Base-by-base conservation (phyloP, 2,888 invertebrate genomes). In the Monoplex corrugatus region DNA sequence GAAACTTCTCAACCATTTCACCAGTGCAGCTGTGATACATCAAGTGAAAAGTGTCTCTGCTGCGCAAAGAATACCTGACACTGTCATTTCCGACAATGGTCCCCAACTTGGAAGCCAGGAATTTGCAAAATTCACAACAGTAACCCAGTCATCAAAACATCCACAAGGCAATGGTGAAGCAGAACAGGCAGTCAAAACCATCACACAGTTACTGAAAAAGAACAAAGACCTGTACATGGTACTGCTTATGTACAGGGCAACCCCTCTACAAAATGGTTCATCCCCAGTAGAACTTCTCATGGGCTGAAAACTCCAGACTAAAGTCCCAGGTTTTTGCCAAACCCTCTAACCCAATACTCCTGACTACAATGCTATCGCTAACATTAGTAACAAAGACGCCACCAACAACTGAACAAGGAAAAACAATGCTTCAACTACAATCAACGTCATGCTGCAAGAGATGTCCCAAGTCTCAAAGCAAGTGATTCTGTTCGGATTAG, bases 161-260 rank as follows among this genome's bases (percentile, higher is more conserved):
- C 86, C 40, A 45, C 87, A 87, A 75, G 63, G 43, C 75, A 75
- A 72, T 43, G 68, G 87, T 23, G 28, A 40, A 63, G 63, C 38
- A 35, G 38, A 86, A 13, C 35, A 28, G 50, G 57, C 57, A 32
- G 50, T 86, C 40, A 19, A 87, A 38, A 68, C 87, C 28, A n/a
- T 87, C 3, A 75, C 40, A 63, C 2, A 87, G 19, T 32, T 87
- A 13, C 83, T 75, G 68, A 72, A 72, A 43, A 87, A 88, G 63
- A 43, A 68, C 16, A 44, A 63, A 32, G 88, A 88, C 75, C 88
- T 83, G 13, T 68, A 88, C 43, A 83, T 28, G 44, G 68, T 28
- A 82, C 88, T 28, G 40, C 72, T 85, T 23, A 28, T 68, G 44
- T 82, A 88, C 83, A 80, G 82, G 44, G 32, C 88, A 82, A 57